Conservation (phyloP, 2,113 vertebrate genomes). For the Strix aluco region DNA sequence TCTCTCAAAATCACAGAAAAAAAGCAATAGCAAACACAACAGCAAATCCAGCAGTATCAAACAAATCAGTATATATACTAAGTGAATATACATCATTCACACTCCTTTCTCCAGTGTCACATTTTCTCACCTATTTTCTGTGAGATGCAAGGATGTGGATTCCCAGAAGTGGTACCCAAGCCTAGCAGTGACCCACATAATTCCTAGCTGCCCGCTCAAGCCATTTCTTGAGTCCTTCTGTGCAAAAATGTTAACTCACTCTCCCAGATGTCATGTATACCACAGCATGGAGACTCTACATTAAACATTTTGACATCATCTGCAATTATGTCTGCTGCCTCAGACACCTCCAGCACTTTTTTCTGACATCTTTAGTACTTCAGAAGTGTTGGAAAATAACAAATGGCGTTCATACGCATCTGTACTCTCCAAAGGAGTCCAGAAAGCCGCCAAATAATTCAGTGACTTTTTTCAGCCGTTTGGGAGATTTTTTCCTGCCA, state of each 20-base stretch:
- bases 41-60: neutral
- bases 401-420: neutral
- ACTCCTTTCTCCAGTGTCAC: neutral
- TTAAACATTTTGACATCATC: conserved; percentile 27
- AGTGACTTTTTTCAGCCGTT: neutral
- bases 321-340: neutral
- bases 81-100: neutral
- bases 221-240: neutral
- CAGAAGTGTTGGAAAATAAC: conserved; percentile 25
- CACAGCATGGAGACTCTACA: neutral
- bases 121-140: neutral
- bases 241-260: neutral
- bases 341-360: neutral
- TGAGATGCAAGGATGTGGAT: neutral
- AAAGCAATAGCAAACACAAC: neutral
- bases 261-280: neutral
- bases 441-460: conserved; percentile 25
- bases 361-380: neutral
- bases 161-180: neutral
- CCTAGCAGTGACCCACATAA: neutral
- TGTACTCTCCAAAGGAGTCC: neutral
- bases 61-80: neutral
- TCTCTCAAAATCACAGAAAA: neutral
- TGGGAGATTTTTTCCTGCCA: neutral
- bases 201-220: neutral